Evolutionary conservation across 2,888 invertebrate genomes (phyloP).

Genomic region (Tipula confusa): DNA sequence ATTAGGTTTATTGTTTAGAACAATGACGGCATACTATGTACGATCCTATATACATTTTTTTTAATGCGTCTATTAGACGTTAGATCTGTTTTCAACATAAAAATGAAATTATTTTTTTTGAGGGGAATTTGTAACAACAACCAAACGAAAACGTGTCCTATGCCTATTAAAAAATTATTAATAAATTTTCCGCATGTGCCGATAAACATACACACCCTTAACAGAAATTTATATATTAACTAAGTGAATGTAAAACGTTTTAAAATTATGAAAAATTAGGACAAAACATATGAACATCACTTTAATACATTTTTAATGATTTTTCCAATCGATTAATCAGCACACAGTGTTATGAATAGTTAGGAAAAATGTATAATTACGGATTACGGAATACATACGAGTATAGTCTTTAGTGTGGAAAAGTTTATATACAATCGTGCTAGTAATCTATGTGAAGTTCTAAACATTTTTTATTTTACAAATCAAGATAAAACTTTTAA

Average conservation of each 20-base stretch:
- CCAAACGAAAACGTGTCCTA: not conserved
- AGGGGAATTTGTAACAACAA: not conserved
- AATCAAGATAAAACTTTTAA: not conserved
- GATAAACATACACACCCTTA: not conserved
- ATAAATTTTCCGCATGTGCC: not conserved
- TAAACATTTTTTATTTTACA: not conserved
- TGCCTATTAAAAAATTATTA: not conserved
- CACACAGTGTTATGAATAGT: not conserved
- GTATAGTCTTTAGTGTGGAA: not conserved
- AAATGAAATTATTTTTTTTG: not conserved
- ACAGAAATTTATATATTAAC: not conserved
- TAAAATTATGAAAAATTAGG: not conserved
- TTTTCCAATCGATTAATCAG: constrained; percentile 9
- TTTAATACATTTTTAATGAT: not conserved
- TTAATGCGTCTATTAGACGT: not conserved
- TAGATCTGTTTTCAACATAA: not conserved
- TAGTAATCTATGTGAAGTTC: not conserved
- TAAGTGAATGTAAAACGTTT: not conserved
- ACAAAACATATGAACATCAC: not conserved
- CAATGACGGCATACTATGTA: not conserved
- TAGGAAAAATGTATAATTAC: not conserved
- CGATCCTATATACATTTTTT: not conserved
- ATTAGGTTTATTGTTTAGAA: not conserved
- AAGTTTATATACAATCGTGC: not conserved
- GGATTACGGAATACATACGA: too few relatives aligned